phyloP scores from a whole-genome alignment of 2,888 invertebrate species.

The Melikaiella ostensackeni region DNA sequence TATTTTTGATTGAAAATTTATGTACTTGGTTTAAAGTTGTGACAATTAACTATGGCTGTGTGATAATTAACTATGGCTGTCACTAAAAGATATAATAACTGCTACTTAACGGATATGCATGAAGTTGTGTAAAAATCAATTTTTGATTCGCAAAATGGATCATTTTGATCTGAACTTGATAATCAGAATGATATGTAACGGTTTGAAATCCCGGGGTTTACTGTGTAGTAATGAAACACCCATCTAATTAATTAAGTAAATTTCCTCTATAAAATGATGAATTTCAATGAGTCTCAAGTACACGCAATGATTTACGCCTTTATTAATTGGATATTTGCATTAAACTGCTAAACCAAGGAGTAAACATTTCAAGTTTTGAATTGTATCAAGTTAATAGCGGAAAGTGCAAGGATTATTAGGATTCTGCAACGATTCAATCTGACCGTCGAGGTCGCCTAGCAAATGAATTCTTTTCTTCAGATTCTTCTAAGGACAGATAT shows the following conservation, averaged over 20 bases:
- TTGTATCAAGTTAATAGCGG: background rate
- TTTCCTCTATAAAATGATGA: conserved; percentile 13
- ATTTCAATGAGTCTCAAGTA: conserved; percentile 14
- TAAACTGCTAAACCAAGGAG: conserved; percentile 1
- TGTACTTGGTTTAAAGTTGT: no score
- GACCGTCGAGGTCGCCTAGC: conserved; percentile 14
- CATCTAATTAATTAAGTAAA: conserved; percentile 2
- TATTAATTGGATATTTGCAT: conserved; percentile 30
- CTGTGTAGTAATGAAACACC: background rate
- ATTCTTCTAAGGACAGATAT: background rate
- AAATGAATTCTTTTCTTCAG: conserved; percentile 23
- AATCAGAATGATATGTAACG: no score
- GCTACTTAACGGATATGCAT: no score
- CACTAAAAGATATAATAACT: no score
- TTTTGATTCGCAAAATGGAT: no score
- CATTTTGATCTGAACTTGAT: no score
- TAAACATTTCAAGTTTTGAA: conserved; percentile 17
- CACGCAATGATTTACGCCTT: background rate
- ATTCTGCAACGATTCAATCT: conserved; percentile 30
- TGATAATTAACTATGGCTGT: no score
- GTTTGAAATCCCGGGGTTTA: no score
- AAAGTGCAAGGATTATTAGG: conserved; percentile 11
- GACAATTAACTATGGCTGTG: no score
- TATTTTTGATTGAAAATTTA: no score
- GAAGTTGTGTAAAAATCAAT: no score